Evolutionary conservation across 2,888 invertebrate genomes (phyloP), one percentile per base, ranked within the genome.

Genomic region (Gortyna flavago): DNA sequence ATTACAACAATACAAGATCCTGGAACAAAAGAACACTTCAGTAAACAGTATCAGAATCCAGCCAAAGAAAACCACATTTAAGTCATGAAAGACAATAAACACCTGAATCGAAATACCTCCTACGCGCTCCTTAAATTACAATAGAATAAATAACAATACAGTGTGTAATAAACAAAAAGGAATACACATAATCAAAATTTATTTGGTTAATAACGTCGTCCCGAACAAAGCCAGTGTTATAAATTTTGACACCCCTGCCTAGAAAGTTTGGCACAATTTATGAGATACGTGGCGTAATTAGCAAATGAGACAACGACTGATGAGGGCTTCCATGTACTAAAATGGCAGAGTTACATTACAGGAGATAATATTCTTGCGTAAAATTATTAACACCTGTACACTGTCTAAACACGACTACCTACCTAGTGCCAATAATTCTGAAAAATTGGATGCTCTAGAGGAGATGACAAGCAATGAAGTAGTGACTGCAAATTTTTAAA

Each of bases 161-260:
- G 41, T 61, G 38, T 64, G 54, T 73, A 80, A 85, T 85, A 88
- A 86, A 87, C 82, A 81, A 83, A 88, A 80, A 80, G 79, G 80
- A 78, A 86, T 82, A 77, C 74, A 79, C 75, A 80, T 89, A 88
- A 90, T 89, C 85, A 88, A 83, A 90, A 91, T 91, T 90, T 91
- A 90, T 90, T 84, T 82, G 67, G 77, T 84, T 87, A 87, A 89
- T 91, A 88, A 89, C 79, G 69, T 74, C 80, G 85, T 79, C 61
- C 79, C 71, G 70, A 82, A 87, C 81, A 79, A 80, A 80, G 79
- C 85, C 68, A 79, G 77, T 80, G 83, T 83, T 85, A 87, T 88
- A 89, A 86, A 90, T 90, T 88, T 79, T 79, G 79, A 86, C 89
- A 84, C 75, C 69, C 75, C 51, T 70, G 65, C 81, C 79, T 68